Evolutionary conservation across 2,797 vertebrate species (phyloP), one percentile per base, ranked within the genome.

Genomic region (Tauraco hartlaubi): DNA sequence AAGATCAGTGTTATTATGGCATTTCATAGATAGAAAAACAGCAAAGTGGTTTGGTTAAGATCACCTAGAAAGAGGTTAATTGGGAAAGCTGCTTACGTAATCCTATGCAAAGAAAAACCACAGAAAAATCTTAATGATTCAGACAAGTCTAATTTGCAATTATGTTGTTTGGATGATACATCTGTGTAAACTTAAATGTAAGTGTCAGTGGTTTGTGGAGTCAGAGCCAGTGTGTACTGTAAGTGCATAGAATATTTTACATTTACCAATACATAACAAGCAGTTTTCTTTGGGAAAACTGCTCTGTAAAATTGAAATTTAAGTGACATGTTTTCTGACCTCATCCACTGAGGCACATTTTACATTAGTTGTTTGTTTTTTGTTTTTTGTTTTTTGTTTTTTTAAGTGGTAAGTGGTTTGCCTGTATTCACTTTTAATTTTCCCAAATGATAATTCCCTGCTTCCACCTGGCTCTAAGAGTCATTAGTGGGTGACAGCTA

Each of bases 401-500:
- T 78, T 68, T 9, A 44, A 44, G 11, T 48, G 46, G 61, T 67
- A 41, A 54, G 33, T 72, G 31, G 48, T 66, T 91, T 76, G 56
- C 22, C 64, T 48, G 8, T 63, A 8, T 41, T 88, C 44, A 21
- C 22, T 52, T 84, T 78, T 15, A 63, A 37, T 61, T 93, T 88
- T 84, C 49, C 66, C 78, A 66, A 33, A 79, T 88, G 91, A 90
- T 83, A 94, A 96, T 96, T 95, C 81, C 41, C 46, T 73, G 26
- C 85, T 80, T n/a, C 91, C 94, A 96, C 94, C 94, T 96, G 93
- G 84, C 95, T 55, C 80, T 85, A 9, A 13, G 68, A 92, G 68
- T 88, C 92, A 95, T 96, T 95, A 87, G 62, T 20, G 90, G 76
- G 78, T 96, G 94, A 96, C 93, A 93, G 95, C 94, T 94, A 77